Evolutionary conservation across 2,888 invertebrate genomes (phyloP).

Genomic region (Cephus spinipes): DNA sequence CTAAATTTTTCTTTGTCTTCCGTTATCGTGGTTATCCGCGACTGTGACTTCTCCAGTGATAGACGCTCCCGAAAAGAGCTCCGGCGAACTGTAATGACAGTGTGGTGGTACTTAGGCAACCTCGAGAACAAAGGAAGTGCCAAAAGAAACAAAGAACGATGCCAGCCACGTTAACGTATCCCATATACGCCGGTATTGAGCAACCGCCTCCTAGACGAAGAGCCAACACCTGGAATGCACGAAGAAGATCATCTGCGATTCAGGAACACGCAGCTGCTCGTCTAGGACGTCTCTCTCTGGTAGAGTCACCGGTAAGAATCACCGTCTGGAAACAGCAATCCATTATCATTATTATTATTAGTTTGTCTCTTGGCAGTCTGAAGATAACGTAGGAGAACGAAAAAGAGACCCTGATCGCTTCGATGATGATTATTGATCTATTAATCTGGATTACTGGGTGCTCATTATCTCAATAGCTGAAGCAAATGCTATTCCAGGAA

Average conservation of each 20-base stretch:
- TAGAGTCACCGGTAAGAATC: slow-evolving; percentile 47
- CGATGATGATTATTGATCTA: neutral
- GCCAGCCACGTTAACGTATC: slow-evolving; percentile 62
- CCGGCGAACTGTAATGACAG: neutral
- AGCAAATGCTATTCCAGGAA: neutral
- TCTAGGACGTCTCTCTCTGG: slow-evolving; percentile 51
- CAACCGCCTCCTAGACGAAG: slow-evolving; percentile 51
- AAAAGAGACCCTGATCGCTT: neutral
- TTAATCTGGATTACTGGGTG: neutral
- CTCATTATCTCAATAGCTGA: neutral
- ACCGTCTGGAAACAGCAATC: neutral
- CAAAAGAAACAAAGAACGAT: slow-evolving; percentile 35
- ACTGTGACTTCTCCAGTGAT: neutral
- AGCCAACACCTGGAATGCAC: slow-evolving; percentile 55
- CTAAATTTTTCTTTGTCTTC: neutral
- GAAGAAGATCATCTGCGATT: slow-evolving; percentile 40
- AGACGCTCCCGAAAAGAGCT: neutral
- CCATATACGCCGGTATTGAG: slow-evolving; percentile 60
- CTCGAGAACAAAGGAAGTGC: neutral
- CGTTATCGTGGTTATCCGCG: neutral
- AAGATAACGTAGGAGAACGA: neutral
- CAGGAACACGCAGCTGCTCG: slow-evolving; percentile 39
- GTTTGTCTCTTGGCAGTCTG: neutral
- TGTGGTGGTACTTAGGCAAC: neutral
- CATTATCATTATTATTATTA: neutral